Evolutionary conservation across 2,113 vertebrate species (phyloP).

Genomic region (Nansenia antarctica): DNA sequence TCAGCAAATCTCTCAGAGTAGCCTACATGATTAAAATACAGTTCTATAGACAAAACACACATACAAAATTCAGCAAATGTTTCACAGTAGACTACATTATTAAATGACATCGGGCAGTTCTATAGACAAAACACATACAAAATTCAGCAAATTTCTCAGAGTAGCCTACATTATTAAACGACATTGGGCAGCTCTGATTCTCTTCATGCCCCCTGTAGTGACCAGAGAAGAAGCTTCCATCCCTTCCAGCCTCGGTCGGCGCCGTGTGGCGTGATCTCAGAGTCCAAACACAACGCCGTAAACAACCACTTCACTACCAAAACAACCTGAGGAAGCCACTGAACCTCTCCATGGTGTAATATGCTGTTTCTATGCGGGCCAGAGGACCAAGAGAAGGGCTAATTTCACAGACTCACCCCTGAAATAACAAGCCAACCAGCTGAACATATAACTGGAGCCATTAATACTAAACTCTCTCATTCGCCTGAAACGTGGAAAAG

Average conservation of each 20-base stretch:
- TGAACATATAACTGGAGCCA: conserved; percentile 48
- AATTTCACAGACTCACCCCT: conserved; percentile 49
- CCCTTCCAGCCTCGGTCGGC: too few relatives aligned
- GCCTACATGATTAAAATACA: too few relatives aligned
- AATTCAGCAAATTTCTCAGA: too few relatives aligned
- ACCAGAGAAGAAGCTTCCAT: not conserved
- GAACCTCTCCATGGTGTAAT: conserved; percentile 63
- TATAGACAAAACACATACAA: too few relatives aligned
- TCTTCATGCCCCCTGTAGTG: not conserved
- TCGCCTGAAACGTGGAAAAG: conserved; percentile 60
- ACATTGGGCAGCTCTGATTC: too few relatives aligned
- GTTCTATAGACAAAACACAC: too few relatives aligned
- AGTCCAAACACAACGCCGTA: conserved; percentile 71
- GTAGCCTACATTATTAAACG: too few relatives aligned
- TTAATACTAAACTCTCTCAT: conserved; percentile 44
- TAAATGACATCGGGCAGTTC: too few relatives aligned
- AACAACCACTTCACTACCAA: conserved; percentile 69
- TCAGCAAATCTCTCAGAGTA: too few relatives aligned
- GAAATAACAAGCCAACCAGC: conserved; percentile 62
- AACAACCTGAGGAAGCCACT: too few relatives aligned
- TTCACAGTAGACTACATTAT: too few relatives aligned
- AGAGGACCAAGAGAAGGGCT: conserved; percentile 40
- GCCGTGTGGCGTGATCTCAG: conserved; percentile 48
- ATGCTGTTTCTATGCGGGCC: conserved; percentile 56
- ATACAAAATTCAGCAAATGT: too few relatives aligned